A percentile compares a stretch with the other conserved stretches of the same genome.
Conservation (phyloP, 1,140 invertebrate species). For the Manduca sexta region DNA sequence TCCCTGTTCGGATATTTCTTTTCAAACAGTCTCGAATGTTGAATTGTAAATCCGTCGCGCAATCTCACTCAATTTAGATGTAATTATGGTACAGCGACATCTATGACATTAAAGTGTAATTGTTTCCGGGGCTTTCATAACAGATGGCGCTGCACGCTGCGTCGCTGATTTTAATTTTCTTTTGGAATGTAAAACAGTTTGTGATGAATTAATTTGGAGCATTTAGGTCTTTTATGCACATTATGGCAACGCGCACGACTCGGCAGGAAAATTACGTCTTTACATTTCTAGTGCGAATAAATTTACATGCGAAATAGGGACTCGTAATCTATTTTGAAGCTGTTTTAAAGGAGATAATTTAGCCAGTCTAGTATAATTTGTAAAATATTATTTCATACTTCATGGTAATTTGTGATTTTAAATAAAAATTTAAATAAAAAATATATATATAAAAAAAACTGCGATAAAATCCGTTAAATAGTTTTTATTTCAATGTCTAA, state of each 20-base stretch:
- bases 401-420: neutral
- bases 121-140: neutral
- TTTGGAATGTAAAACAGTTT: constrained; percentile 13
- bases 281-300: constrained; percentile 16
- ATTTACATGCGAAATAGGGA: constrained; percentile 47
- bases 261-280: constrained; percentile 29
- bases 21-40: too few relatives aligned
- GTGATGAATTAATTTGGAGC: constrained; percentile 38
- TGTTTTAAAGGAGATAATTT: too few relatives aligned
- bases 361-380: too few relatives aligned
- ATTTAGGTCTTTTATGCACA: constrained; percentile 14
- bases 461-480: too few relatives aligned
- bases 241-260: constrained; percentile 13
- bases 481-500: too few relatives aligned
- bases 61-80: neutral
- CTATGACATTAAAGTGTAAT: constrained; percentile 6
- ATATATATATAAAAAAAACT: too few relatives aligned
- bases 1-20: constrained; percentile 7
- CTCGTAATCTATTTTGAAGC: constrained; percentile 8
- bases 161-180: constrained; percentile 3
- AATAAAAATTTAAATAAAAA: neutral
- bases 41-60: too few relatives aligned
- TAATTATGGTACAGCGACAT: constrained; percentile 7
- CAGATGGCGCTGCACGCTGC: constrained; percentile 23
- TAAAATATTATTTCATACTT: too few relatives aligned